Conservation (phyloP, 1,140 invertebrate species). For the Geopemphigus sp. region DNA sequence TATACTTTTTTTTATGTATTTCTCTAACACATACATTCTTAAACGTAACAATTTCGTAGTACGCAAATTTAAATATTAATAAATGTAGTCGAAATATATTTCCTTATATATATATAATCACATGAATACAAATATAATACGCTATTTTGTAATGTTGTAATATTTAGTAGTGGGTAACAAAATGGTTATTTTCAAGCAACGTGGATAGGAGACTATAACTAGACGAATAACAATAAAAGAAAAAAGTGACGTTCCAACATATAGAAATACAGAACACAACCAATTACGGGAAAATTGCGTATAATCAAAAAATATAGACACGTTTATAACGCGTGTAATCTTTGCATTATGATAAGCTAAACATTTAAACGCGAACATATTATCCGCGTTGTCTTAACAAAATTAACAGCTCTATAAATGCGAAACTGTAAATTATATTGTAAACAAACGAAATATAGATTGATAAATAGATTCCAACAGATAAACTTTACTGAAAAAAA, state of each 20-base stretch:
- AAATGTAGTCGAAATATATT: conserved; percentile 10
- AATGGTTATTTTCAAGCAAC: conserved; percentile 18
- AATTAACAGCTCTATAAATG: background rate
- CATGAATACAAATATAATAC: conserved; percentile 18
- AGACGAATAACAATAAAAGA: conserved; percentile 21
- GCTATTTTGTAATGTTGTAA: background rate
- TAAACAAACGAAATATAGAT: too few relatives aligned
- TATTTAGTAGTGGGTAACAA: conserved; percentile 28
- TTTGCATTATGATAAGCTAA: background rate
- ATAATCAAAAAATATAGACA: background rate
- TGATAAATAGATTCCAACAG: too few relatives aligned
- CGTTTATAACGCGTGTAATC: background rate
- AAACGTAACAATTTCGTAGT: background rate
- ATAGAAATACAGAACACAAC: conserved; percentile 22
- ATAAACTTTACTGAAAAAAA: too few relatives aligned
- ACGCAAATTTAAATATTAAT: background rate
- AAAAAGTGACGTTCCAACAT: background rate
- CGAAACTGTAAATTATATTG: too few relatives aligned
- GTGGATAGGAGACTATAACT: conserved; percentile 8
- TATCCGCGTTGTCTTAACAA: background rate
- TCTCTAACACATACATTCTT: conserved; percentile 9
- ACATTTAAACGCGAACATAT: background rate
- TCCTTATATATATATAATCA: conserved; percentile 3
- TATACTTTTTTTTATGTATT: conserved; percentile 9
- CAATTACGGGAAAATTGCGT: background rate